phyloP scores from a whole-genome alignment of 2,888 invertebrate species.

The Automeris io region DNA sequence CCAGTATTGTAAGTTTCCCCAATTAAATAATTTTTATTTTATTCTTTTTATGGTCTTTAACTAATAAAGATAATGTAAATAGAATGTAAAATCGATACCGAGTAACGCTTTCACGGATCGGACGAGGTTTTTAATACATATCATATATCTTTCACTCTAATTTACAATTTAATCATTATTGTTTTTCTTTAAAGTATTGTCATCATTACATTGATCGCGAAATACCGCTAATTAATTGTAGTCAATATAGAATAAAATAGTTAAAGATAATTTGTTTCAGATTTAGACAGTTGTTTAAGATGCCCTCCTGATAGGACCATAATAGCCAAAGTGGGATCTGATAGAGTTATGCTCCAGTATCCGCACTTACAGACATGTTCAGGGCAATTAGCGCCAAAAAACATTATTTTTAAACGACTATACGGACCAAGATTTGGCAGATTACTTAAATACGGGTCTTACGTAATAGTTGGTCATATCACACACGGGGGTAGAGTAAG shows the following conservation, averaged over 20 bases:
- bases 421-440: conserved; percentile 62
- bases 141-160: too few species aligned
- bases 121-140: too few species aligned
- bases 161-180: too few species aligned
- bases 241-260: not conserved
- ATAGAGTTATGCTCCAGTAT: conserved; percentile 44
- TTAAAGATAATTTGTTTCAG: not conserved
- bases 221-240: too few species aligned
- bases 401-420: conserved; percentile 42
- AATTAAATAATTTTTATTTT: too few species aligned
- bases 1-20: too few species aligned
- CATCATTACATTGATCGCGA: too few species aligned
- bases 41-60: too few species aligned
- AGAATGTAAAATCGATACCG: too few species aligned
- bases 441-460: conserved; percentile 52
- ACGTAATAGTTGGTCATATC: conserved; percentile 52
- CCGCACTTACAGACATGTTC: conserved; percentile 50
- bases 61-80: too few species aligned
- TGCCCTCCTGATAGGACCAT: conserved; percentile 64
- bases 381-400: conserved; percentile 36
- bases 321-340: conserved; percentile 48
- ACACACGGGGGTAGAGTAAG: conserved; percentile 45
- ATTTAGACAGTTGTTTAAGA: conserved; percentile 38
- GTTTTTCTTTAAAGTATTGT: too few species aligned
- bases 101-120: too few species aligned